Evolutionary conservation across 53 echinoderm and acorn worm genomes (phyloP), one percentile per base, ranked within the genome.

Genomic region (Henricia sp.): DNA sequence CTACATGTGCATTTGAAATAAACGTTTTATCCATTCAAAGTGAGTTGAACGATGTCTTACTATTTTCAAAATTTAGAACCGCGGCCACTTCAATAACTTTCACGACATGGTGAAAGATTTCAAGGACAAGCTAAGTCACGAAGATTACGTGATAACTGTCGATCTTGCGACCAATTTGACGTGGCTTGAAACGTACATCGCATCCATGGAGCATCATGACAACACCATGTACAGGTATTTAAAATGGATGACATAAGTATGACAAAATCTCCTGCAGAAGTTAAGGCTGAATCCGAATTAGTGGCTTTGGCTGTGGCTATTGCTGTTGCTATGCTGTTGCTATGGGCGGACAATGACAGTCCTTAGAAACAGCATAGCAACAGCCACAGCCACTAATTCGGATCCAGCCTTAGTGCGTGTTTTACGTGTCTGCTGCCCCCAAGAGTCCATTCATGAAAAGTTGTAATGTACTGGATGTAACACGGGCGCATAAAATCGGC

Each of bases 71-170:
- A 6, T 9, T 44, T 44, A 96, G 96, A 89, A 90, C 40, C 89
- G 90, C 30, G 91, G 94, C 0, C 68, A 91, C 28, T 96, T 90
- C 71, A 85, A 89, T 33, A 83, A 96, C 53, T 96, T 96, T 69
- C 85, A 94, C 59, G 96, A 94, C 57, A 94, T 94, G 94, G 96
- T 96, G 30, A 86, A 87, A 33, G 96, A 96, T 59, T 96, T 96
- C 37, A 91, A 94, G 77, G 89, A 70, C 42, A 96, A 90, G 16
- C 75, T 96, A 58, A 90, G 96, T 69, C 96, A 96, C 48, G 96
- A 96, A 85, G 96, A 96, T 48, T 96, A 88, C 90, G 68, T 89
- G 48, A 85, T 94, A 27, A 87, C 91, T 8, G 77, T 77, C 29
- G 96, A 96, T 69, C 78, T 94, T 16, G 96, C 96, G 37, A 96